Conservation (phyloP, 2,888 invertebrate species). For the Timema podura region DNA sequence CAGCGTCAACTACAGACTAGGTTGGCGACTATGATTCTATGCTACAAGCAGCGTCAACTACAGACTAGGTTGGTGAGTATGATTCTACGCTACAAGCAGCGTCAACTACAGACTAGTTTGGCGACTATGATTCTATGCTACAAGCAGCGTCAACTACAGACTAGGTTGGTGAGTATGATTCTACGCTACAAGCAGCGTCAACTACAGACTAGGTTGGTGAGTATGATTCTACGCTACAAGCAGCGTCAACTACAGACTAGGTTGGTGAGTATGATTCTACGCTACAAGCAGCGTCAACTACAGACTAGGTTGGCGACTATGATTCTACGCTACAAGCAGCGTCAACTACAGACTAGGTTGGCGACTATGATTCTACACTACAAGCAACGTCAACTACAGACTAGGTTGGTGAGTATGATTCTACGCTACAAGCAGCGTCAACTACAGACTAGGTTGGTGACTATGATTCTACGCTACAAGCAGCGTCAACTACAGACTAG, state of each 20-base stretch:
- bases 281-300: not conserved
- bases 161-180: too few relatives aligned
- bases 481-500: not conserved
- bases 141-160: not conserved
- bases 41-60: not conserved
- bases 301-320: not conserved
- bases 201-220: not conserved
- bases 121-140: not conserved
- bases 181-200: not conserved
- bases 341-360: not conserved
- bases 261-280: too few relatives aligned
- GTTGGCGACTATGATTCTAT: too few relatives aligned
- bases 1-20: not conserved
- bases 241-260: not conserved
- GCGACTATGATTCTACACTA: not conserved
- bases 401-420: too few relatives aligned
- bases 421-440: not conserved
- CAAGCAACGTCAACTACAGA: not conserved
- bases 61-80: not conserved
- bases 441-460: not conserved
- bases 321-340: not conserved
- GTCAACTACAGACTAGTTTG: not conserved
- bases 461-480: not conserved
- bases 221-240: not conserved
- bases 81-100: not conserved